Base-by-base conservation (phyloP, 30 jellyfish, hydroid and myxozoan genomes). In the Catostylus mosaicus region DNA sequence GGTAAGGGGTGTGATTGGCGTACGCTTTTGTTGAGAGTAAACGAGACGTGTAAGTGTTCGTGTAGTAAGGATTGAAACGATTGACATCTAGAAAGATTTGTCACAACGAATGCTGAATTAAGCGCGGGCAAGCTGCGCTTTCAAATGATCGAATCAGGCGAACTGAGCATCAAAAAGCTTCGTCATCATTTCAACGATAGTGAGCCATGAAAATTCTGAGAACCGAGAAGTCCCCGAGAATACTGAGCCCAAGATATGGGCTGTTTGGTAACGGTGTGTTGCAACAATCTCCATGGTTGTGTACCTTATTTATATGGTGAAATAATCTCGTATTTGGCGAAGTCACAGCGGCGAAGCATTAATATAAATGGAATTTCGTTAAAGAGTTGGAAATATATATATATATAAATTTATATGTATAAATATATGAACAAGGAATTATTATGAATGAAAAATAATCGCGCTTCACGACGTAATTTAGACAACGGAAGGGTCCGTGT, bases 1-100 rank as follows among this genome's bases (percentile, higher is more conserved):
- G 57, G 52, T 22, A 23, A 65, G 43, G 46, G 56, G 23, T 93
- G 98, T 33, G 38, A 63, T 36, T 93, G 98, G 98, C 88, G 82
- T 30, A 90, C 84, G 18, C 75, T 93, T 77, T 19, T 78, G 5
- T 27, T 87, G 29, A 64, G 51, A 33, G 86, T 87, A 34, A 74
- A 88, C 22, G 83, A 84, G 47, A 84, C 95, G 30, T 93, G 98
- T 50, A 24, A 77, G 33, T 93, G 98, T 61, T 84, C 88, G 3
- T 93, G 98, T 62, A 51, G 63, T 2, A 50, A 70, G 61, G 80
- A 61, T 43, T 9, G 77, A 46, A 11, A 2, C 16, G 26, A 1
- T 22, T 22, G 2, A 18, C 1, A 27, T 9, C 14, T 27, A 16
- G 27, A 16, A 23, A 48, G 24, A 2, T 48, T 27, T 27, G 23